Percentiles rank a stretch among this genome's conserved stretches.
These are phyloP conservation scores for Taurulus bubalis DNA, from an alignment of 2,113 vertebrate species.

Conservation along the genomic window DNA sequence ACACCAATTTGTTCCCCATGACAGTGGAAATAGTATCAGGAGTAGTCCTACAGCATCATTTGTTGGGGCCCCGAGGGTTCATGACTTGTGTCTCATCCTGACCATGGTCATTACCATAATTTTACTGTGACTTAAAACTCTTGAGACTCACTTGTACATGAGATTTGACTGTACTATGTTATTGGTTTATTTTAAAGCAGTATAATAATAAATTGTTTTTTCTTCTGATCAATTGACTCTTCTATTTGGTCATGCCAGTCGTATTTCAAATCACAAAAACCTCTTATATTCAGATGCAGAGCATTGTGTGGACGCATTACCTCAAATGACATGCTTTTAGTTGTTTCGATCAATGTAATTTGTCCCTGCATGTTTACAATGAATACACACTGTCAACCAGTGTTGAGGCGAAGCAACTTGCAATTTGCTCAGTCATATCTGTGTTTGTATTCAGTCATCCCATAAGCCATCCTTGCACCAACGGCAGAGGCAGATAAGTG, in stretches of 20 bases:
- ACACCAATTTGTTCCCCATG: conserved; percentile 7
- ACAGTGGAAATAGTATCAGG: background rate
- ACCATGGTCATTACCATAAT: background rate
- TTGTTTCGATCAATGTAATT: conserved; percentile 30
- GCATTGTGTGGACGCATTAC: background rate
- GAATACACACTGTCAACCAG: conserved; percentile 19
- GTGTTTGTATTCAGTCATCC: conserved; percentile 46
- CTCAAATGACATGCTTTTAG: background rate
- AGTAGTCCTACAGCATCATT: background rate
- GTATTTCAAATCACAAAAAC: background rate
- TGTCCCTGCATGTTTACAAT: background rate
- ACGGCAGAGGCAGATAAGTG: conserved; percentile 40
- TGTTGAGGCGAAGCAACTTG: conserved; percentile 13
- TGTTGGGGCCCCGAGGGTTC: background rate
- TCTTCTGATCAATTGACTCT: background rate
- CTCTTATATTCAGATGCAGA: background rate
- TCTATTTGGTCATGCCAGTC: background rate
- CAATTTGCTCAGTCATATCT: conserved; percentile 39
- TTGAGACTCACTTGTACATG: background rate
- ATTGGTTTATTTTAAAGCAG: background rate
- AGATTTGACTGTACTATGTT: background rate
- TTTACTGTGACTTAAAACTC: background rate
- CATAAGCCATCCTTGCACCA: conserved; percentile 42
- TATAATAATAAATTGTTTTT: background rate
- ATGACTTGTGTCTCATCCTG: background rate